phyloP scores from a whole-genome alignment of 2,797 vertebrate genomes.

The Macrochelys suwanniensis region DNA sequence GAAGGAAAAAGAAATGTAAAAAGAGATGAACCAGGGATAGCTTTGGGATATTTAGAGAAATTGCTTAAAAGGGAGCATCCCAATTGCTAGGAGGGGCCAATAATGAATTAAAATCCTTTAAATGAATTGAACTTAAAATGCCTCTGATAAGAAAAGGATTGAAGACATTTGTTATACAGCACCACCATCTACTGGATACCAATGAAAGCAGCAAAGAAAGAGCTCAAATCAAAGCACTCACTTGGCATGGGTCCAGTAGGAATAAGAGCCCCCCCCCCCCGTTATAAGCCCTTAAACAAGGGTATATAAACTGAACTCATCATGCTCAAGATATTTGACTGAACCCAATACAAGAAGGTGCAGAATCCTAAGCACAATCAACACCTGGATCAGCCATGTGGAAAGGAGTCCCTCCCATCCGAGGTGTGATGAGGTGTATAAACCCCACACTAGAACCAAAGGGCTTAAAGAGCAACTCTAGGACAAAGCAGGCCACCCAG shows the following conservation, averaged over 20 bases:
- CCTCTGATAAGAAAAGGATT: background rate
- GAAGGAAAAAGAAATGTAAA: background rate
- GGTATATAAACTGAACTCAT: no score
- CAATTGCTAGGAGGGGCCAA: background rate
- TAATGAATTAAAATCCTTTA: background rate
- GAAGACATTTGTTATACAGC: background rate
- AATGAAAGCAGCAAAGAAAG: background rate
- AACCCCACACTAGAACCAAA: no score
- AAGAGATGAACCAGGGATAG: background rate
- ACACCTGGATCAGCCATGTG: no score
- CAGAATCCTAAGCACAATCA: no score
- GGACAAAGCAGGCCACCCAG: no score
- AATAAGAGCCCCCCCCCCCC: no score
- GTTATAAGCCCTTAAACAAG: no score
- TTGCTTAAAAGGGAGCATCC: background rate
- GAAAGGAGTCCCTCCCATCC: no score
- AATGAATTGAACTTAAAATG: background rate
- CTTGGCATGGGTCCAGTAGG: background rate
- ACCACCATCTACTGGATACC: background rate
- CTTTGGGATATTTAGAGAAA: background rate
- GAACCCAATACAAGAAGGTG: no score
- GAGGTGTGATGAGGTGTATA: no score
- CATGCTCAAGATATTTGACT: no score
- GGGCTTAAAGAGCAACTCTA: no score
- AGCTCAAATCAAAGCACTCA: background rate